phyloP scores from a whole-genome alignment of 2,113 vertebrate species.

The Corythaixoides concolor region DNA sequence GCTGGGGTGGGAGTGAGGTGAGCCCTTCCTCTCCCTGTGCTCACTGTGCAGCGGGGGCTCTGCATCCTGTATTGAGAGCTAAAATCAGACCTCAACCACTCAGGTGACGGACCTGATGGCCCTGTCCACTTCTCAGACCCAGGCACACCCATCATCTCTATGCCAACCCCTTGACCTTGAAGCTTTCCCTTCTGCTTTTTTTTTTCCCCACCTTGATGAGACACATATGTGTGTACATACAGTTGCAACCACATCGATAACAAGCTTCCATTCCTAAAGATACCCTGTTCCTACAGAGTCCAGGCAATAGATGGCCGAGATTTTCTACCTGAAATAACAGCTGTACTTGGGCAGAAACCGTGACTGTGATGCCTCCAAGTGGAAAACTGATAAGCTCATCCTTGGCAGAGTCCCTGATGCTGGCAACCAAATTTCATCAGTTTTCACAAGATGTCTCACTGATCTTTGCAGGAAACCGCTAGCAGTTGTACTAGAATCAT shows the following conservation, averaged over 20 bases:
- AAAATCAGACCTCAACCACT: not conserved
- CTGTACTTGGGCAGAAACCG: not conserved
- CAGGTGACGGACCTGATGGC: not conserved
- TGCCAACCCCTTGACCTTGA: not conserved
- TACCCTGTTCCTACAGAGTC: not conserved
- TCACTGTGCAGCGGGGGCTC: not conserved
- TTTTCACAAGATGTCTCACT: not conserved
- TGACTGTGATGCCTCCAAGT: not conserved
- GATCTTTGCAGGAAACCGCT: not conserved
- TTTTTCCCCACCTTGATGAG: not conserved
- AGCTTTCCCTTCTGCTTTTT: not conserved
- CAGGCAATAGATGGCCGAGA: not conserved
- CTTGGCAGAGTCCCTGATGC: not conserved
- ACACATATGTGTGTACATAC: accelerated
- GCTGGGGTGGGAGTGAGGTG: not conserved
- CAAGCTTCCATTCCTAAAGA: not conserved
- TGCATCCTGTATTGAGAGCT: not conserved
- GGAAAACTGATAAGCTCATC: not conserved
- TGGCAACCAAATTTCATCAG: not conserved
- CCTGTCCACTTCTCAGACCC: not conserved
- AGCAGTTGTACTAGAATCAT: not conserved
- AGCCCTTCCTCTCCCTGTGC: not conserved
- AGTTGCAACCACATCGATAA: not conserved
- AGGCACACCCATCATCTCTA: not conserved
- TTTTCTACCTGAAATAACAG: not conserved